Evolutionary conservation across 2,888 invertebrate species (phyloP).

Genomic region (Euplexia lucipara): DNA sequence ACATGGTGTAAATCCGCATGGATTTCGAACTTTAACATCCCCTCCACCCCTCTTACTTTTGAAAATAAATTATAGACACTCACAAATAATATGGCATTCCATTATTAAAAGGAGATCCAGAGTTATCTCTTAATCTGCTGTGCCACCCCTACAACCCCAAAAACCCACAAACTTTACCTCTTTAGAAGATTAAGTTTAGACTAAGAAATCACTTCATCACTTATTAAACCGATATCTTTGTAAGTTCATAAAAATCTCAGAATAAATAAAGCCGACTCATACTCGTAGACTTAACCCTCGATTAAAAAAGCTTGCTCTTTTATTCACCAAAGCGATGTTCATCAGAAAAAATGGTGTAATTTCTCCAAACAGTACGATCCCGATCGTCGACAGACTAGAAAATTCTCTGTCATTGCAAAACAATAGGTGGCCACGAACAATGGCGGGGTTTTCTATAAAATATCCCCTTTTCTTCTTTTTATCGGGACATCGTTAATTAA

Average conservation of each 20-base stretch:
- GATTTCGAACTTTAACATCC: too few relatives aligned
- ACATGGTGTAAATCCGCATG: too few relatives aligned
- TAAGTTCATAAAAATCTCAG: background rate
- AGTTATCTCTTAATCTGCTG: too few relatives aligned
- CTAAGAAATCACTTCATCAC: too few relatives aligned
- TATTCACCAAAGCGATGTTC: slow-evolving; percentile 37
- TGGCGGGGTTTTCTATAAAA: slow-evolving; percentile 57
- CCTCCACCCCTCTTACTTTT: too few relatives aligned
- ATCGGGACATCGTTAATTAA: slow-evolving; percentile 67
- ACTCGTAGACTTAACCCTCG: background rate
- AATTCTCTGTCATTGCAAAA: slow-evolving; percentile 62
- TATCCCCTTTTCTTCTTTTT: slow-evolving; percentile 58
- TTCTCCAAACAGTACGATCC: slow-evolving; percentile 46
- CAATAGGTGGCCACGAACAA: slow-evolving; percentile 62
- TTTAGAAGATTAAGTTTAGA: too few relatives aligned
- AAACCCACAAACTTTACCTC: too few relatives aligned
- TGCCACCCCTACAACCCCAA: too few relatives aligned
- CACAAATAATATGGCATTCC: too few relatives aligned
- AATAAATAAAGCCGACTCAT: background rate
- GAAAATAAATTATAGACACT: too few relatives aligned
- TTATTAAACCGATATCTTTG: too few relatives aligned
- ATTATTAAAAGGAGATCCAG: too few relatives aligned
- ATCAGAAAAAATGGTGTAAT: slow-evolving; percentile 43
- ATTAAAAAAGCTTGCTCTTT: slow-evolving; percentile 31
- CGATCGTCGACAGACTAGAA: slow-evolving; percentile 58